These are phyloP conservation scores for Trissolcus brochymenae DNA, from an alignment of 2,888 invertebrate genomes.

Conservation along the genomic window DNA sequence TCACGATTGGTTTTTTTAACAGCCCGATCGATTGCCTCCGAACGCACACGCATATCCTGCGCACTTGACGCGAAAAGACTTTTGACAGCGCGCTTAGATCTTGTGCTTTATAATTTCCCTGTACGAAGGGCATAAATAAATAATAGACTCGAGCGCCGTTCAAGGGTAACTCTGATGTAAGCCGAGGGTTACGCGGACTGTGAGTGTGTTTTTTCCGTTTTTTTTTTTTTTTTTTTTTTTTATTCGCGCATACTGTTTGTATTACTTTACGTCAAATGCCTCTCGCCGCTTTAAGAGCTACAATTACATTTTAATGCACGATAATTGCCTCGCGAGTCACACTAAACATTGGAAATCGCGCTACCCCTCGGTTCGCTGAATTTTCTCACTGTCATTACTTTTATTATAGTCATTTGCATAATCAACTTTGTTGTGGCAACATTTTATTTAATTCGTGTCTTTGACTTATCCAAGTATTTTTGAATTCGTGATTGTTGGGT, in stretches of 20 bases:
- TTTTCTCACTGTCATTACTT: conserved; percentile 5
- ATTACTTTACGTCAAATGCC: conserved; percentile 32
- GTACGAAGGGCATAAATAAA: conserved; percentile 63
- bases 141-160: conserved; percentile 67
- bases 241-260: conserved; percentile 21
- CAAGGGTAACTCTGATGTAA: conserved; percentile 64
- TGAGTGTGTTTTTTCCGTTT: too few species aligned
- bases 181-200: conserved; percentile 64
- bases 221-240: conserved; percentile 38
- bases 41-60: conserved; percentile 12
- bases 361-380: neutral
- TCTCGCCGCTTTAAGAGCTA: conserved; percentile 20
- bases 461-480: too few species aligned
- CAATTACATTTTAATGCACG: conserved; percentile 32
- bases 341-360: conserved; percentile 20
- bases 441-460: too few species aligned
- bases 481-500: too few species aligned
- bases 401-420: conserved; percentile 15
- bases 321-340: conserved; percentile 24
- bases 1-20: too few species aligned
- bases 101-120: conserved; percentile 51
- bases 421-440: neutral
- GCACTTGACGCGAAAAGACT: conserved; percentile 39
- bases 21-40: conserved; percentile 24
- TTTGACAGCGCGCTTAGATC: conserved; percentile 27